phyloP scores from a whole-genome alignment of 2,113 vertebrate species.

The Mohoua ochrocephala region DNA sequence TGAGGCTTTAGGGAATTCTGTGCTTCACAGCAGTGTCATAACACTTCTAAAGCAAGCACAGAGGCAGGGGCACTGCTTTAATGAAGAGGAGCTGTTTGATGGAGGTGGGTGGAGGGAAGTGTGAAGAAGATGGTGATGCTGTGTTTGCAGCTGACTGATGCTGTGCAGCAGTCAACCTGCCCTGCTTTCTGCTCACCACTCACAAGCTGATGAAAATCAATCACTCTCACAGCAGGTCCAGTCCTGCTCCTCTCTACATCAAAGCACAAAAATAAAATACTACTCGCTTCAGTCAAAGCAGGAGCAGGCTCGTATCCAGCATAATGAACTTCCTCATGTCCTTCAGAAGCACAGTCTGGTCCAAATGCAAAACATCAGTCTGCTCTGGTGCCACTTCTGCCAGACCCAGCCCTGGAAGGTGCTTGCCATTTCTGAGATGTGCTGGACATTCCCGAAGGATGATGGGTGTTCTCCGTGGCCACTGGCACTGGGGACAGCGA shows the following conservation, averaged over 20 bases:
- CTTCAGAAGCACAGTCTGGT: neutral
- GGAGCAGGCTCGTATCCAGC: neutral
- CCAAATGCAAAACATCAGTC: neutral
- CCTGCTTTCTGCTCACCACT: neutral
- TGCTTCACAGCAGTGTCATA: constrained; percentile 39
- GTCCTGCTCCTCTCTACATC: constrained; percentile 33
- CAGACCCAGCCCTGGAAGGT: neutral
- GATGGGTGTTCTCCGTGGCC: neutral
- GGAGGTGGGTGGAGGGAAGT: neutral
- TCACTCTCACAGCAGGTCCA: constrained; percentile 24
- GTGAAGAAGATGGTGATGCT: constrained; percentile 19
- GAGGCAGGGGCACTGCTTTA: constrained; percentile 34
- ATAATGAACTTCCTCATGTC: neutral
- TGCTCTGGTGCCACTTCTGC: neutral
- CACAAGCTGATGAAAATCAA: constrained; percentile 39
- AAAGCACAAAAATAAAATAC: constrained; percentile 25
- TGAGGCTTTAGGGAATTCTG: constrained; percentile 28
- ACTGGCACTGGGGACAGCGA: rapidly evolving
- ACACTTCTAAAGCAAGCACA: constrained; percentile 42
- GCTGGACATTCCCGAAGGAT: neutral
- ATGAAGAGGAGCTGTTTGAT: constrained; percentile 37
- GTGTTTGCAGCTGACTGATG: neutral
- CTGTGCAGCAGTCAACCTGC: neutral
- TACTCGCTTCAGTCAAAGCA: neutral
- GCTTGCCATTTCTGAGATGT: neutral